phyloP scores from a whole-genome alignment of 2,888 invertebrate species.

The Uloborus plumipes region DNA sequence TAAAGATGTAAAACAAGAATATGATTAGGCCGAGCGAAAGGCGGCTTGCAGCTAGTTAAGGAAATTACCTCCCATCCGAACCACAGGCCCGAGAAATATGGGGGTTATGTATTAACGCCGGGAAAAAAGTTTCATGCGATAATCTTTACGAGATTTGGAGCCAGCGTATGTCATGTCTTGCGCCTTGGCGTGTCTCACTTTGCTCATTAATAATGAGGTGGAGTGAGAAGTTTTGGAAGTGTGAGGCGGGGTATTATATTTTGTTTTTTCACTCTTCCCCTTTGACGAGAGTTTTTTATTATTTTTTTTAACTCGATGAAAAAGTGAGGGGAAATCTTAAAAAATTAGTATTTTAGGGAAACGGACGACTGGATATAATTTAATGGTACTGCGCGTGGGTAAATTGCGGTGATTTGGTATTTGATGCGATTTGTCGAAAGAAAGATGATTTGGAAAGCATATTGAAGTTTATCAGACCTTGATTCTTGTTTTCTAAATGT shows the following conservation, averaged over 20 bases:
- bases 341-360: not conserved
- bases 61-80: constrained; percentile 48
- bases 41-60: constrained; percentile 49
- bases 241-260: not conserved
- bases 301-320: constrained; percentile 12
- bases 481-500: too few relatives aligned
- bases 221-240: not conserved
- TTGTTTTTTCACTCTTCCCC: too few relatives aligned
- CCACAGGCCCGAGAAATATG: constrained; percentile 29
- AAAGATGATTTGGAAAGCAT: too few relatives aligned
- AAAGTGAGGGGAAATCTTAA: not conserved
- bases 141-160: constrained; percentile 62
- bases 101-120: constrained; percentile 37
- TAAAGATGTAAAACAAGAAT: constrained; percentile 65
- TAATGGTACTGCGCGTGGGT: too few relatives aligned
- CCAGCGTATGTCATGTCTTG: constrained; percentile 24
- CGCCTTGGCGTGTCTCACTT: constrained; percentile 7
- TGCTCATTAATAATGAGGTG: constrained; percentile 54
- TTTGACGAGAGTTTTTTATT: too few relatives aligned
- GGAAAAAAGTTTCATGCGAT: constrained; percentile 50
- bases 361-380: too few relatives aligned
- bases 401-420: too few relatives aligned
- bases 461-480: too few relatives aligned
- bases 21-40: constrained; percentile 52
- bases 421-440: too few relatives aligned